Evolutionary conservation across 2,888 invertebrate species (phyloP).

Genomic region (Philopedon plagiatum): DNA sequence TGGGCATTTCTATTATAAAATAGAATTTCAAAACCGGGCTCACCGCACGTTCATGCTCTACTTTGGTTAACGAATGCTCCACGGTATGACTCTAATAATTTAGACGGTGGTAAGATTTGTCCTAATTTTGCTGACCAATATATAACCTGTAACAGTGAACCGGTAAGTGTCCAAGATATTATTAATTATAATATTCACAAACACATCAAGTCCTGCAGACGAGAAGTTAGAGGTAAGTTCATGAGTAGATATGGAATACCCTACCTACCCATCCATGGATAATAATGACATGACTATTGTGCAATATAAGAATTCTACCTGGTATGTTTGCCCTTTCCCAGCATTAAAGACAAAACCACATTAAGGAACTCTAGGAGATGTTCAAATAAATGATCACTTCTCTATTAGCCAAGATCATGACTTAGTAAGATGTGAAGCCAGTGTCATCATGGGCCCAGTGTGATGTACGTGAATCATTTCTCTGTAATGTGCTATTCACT

Average conservation of each 20-base stretch:
- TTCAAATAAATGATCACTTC: no score
- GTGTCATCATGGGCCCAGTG: no score
- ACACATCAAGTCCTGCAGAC: not conserved
- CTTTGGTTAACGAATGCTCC: conserved; percentile 5
- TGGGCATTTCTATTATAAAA: conserved; percentile 6
- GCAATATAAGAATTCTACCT: no score
- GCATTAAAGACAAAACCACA: no score
- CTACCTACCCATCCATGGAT: conserved; percentile 2
- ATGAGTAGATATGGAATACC: conserved; percentile 18
- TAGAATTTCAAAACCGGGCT: conserved; percentile 34
- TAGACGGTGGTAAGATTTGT: not conserved
- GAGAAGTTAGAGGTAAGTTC: not conserved
- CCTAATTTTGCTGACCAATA: not conserved
- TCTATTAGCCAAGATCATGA: no score
- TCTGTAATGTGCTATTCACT: no score
- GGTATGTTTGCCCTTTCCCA: no score
- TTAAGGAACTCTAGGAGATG: no score
- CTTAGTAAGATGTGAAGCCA: no score
- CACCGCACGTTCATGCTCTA: conserved; percentile 12
- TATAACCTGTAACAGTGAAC: not conserved
- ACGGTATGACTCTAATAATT: not conserved
- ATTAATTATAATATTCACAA: not conserved
- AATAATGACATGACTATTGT: no score
- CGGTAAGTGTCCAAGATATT: conserved; percentile 9
- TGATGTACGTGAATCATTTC: no score